Conservation (phyloP, 1,140 invertebrate genomes). For the Nephila pilipes region DNA sequence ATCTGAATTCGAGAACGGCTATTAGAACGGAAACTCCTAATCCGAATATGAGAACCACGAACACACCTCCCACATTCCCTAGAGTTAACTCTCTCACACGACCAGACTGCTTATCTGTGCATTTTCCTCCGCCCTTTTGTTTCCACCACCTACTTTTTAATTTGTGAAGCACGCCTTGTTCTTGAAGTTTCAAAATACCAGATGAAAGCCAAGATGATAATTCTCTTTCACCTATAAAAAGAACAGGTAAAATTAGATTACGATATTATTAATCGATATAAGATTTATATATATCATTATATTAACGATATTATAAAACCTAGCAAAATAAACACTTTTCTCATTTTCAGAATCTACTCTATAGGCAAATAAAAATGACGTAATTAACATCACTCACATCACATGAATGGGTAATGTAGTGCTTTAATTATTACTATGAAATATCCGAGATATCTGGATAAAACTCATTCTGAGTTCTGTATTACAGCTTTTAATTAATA, state of each 20-base stretch:
- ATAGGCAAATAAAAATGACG: too few species aligned
- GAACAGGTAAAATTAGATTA: background rate
- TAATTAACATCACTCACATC: too few species aligned
- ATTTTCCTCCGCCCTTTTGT: slow-evolving; percentile 79
- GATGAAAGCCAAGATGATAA: slow-evolving; percentile 79
- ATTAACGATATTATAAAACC: too few species aligned
- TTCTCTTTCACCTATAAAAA: slow-evolving; percentile 53
- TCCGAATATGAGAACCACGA: slow-evolving; percentile 83
- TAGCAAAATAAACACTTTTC: too few species aligned
- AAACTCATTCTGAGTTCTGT: too few species aligned
- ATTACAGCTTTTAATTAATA: too few species aligned
- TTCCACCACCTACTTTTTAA: slow-evolving; percentile 81
- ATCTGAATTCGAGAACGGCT: slow-evolving; percentile 78
- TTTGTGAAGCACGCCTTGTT: slow-evolving; percentile 81
- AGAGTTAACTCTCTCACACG: slow-evolving; percentile 79
- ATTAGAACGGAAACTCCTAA: slow-evolving; percentile 79
- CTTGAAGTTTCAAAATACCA: slow-evolving; percentile 82
- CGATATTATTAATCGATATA: too few species aligned
- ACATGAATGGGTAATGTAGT: too few species aligned
- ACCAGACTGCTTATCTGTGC: slow-evolving; percentile 79
- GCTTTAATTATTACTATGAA: too few species aligned
- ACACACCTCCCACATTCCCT: slow-evolving; percentile 83
- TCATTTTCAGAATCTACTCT: too few species aligned
- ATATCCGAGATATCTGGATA: too few species aligned
- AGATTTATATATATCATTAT: too few species aligned